Evolutionary conservation across 2,888 invertebrate species (phyloP).

Genomic region (Chironomus tentans): DNA sequence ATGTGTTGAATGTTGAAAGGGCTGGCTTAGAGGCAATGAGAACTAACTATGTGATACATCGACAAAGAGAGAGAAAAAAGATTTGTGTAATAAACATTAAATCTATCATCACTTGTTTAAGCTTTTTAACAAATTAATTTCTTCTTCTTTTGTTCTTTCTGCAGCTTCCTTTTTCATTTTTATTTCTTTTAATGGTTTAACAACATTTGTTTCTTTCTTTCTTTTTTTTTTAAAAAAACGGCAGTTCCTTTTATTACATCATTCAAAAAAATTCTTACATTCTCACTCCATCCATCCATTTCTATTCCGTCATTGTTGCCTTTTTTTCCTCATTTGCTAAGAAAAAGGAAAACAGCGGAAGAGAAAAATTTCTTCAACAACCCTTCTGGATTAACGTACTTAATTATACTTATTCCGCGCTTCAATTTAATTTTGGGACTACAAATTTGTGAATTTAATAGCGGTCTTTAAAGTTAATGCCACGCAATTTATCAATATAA

Average conservation of each 20-base stretch:
- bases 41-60: not conserved
- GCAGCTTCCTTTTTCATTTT: not conserved
- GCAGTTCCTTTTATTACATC: not conserved
- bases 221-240: not conserved
- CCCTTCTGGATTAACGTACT: no score
- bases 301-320: not conserved
- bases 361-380: no score
- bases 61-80: not conserved
- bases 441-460: no score
- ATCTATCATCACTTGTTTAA: constrained; percentile 14
- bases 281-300: not conserved
- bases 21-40: not conserved
- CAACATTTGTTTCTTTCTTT: constrained; percentile 2
- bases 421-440: no score
- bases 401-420: no score
- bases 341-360: no score
- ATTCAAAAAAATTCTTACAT: not conserved
- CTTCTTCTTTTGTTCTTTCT: not conserved
- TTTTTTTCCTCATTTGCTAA: no score
- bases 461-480: no score
- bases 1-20: not conserved
- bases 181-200: constrained; percentile 3
- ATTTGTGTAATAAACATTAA: constrained; percentile 10
- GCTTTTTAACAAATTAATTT: constrained; percentile 18
- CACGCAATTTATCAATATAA: no score